Evolutionary conservation across 1,140 invertebrate genomes (phyloP).

Genomic region (Drosophila truncata): DNA sequence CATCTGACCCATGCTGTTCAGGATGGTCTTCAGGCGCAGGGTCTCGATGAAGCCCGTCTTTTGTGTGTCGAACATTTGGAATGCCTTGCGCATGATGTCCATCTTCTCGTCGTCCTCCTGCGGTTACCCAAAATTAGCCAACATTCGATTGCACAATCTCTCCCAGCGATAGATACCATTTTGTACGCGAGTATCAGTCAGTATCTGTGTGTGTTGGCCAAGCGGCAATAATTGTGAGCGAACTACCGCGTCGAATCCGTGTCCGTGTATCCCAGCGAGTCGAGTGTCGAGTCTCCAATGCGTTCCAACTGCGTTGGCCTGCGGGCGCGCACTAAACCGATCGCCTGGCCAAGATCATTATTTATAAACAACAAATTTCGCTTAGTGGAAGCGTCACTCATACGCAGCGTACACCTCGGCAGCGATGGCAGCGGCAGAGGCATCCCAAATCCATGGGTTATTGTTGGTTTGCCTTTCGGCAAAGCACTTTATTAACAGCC

Average conservation of each 20-base stretch:
- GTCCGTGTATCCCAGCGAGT: slow-evolving; percentile 20
- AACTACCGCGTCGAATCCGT: not conserved
- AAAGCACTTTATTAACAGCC: slow-evolving; percentile 69
- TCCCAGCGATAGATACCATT: slow-evolving; percentile 61
- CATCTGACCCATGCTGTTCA: slow-evolving; percentile 97
- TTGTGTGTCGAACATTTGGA: slow-evolving; percentile 97
- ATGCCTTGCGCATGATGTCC: slow-evolving; percentile 95
- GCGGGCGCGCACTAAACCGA: slow-evolving; percentile 77
- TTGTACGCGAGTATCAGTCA: slow-evolving; percentile 37
- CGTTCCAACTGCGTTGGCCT: slow-evolving; percentile 73
- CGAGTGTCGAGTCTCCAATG: slow-evolving; percentile 41
- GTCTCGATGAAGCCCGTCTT: slow-evolving; percentile 96
- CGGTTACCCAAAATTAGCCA: slow-evolving; percentile 15
- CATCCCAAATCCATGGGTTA: slow-evolving; percentile 64
- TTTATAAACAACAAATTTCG: slow-evolving; percentile 81
- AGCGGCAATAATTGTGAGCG: slow-evolving; percentile 49
- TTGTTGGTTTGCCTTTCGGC: slow-evolving; percentile 73
- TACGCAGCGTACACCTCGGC: slow-evolving; percentile 45
- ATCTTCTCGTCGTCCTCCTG: slow-evolving; percentile 91
- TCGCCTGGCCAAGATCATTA: slow-evolving; percentile 82
- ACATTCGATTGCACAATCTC: slow-evolving; percentile 40
- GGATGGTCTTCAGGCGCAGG: slow-evolving; percentile 94
- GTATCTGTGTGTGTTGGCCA: slow-evolving; percentile 19
- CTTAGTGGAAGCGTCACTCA: slow-evolving; percentile 72
- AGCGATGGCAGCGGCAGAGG: slow-evolving; percentile 15